Evolutionary conservation across 2,113 vertebrate species (phyloP), one percentile per base, ranked within the genome.

Genomic region (Eolophus roseicapilla): DNA sequence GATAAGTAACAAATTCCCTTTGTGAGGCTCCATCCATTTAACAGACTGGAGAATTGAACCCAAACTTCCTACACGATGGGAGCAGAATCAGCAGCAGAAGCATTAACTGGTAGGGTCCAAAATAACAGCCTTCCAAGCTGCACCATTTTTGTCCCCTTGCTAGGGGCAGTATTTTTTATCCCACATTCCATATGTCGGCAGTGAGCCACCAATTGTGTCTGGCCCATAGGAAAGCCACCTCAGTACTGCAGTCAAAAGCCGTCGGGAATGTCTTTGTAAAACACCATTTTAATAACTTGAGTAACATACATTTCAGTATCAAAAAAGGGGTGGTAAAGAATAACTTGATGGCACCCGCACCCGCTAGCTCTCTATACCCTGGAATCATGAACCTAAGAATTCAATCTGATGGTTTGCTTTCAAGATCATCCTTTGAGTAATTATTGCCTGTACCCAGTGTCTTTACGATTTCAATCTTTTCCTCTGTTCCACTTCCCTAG

Each of bases 381-480:
- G 21, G n/a, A n/a, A 71, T 11, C 7, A 24, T n/a, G 43, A 67
- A 78, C 60, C 33, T 60, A 60, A 75, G 47, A 86, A 65, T 65
- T 89, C 49, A 73, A n/a, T 79, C 28, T 39, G 17, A 68, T n/a
- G 11, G 12, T 92, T 93, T 84, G 13, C 53, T 89, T 92, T 65
- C 39, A 73, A 44, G 47, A 73, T 73, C 62, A 75, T 84, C 16
- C 62, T 85, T 68, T 41, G 47, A 87, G 33, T 79, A 87, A 89
- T 68, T 65, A 62, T 10, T 76, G 74, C 79, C 84, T 91, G 39
- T 17, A 79, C 4, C 17, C 17, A 41, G 13, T 49, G 16, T 82
- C 82, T 85, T 82, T 89, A 82, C 53, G 52, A 82, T 91, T 93
- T 59, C 53, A 86, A 41, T 90, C 79, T 95, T 82, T 78, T 20